Evolutionary conservation across 2,888 invertebrate genomes (phyloP).

Genomic region (Mactromeris polynyma): DNA sequence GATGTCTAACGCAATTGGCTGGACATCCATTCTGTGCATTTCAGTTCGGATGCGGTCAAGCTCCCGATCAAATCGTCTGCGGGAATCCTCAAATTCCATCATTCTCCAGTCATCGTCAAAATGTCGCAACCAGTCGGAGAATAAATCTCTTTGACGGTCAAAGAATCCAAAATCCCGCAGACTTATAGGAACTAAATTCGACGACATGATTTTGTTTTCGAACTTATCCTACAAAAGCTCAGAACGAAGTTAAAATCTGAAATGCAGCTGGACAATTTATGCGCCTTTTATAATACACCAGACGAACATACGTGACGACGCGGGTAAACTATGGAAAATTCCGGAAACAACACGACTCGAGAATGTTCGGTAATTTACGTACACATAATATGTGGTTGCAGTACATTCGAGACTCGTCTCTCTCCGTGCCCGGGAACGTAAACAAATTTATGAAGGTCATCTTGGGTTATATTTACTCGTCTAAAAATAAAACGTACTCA

Average conservation of each 20-base stretch:
- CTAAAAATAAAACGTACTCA: no score
- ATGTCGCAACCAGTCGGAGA: slow-evolving; percentile 57
- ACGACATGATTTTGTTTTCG: slow-evolving; percentile 41
- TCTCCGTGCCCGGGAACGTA: no score
- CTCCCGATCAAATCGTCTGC: slow-evolving; percentile 73
- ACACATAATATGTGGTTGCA: no score
- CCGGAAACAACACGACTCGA: neutral
- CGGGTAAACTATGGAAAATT: neutral
- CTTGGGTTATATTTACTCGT: no score
- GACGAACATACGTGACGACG: neutral
- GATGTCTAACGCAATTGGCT: slow-evolving; percentile 67
- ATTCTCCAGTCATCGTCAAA: slow-evolving; percentile 63
- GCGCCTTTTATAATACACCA: neutral
- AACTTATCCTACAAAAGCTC: neutral
- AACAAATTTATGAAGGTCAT: no score
- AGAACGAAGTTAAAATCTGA: neutral
- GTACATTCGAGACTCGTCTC: no score
- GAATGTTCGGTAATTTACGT: neutral
- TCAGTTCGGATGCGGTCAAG: slow-evolving; percentile 71
- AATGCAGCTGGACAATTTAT: neutral
- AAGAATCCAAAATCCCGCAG: slow-evolving; percentile 54
- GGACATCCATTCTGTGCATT: slow-evolving; percentile 74
- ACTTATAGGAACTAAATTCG: slow-evolving; percentile 53
- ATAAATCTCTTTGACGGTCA: slow-evolving; percentile 61
- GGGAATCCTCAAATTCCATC: slow-evolving; percentile 51